Evolutionary conservation across 2,113 vertebrate genomes (phyloP), one percentile per base, ranked within the genome.

Genomic region (Siniperca chuatsi): DNA sequence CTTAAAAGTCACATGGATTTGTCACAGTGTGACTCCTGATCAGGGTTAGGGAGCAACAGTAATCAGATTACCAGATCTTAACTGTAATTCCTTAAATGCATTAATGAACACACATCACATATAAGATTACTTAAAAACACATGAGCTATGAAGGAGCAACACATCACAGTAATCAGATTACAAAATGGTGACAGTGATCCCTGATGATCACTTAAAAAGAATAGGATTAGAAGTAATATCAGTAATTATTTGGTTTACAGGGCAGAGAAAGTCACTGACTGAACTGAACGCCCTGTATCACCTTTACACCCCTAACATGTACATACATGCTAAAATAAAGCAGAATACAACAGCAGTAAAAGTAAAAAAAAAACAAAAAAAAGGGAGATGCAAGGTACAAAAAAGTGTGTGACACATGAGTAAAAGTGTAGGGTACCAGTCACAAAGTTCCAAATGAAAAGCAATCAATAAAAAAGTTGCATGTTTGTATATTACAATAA

Each of bases 1-100:
- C 58, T 79, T 93, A 88, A 91, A 92, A 93, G 88, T 90, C 87
- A 85, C 92, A 82, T 92, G 85, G 79, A 92, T 88, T 83, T 87
- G 79, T 77, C 82, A 88, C 87, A 79, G 90, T 87, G 77, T 74
- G 84, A 65, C 88, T 89, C 57, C 68, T 68, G 75, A 90, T 88
- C 67, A 33, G 61, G 13, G 29, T 12, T 18, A 12, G 52, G 65
- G 35, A 76, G 87, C 37, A 48, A 65, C 52, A 83, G 87, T 76
- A 87, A 83, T 87, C 87, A 83, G 76, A 80, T 82, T 84, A 87
- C 70, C 21, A 12, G 23, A 40, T 64, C 16, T 48, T 23, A 42
- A 78, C 68, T 73, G 44, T 54, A 55, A 42, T 76, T 48, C 37
- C 23, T 40, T n/a, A 42, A 52, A 57, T 42, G 21, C 13, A 13